Evolutionary conservation across 1,140 invertebrate genomes (phyloP).

Genomic region (Habropoda laboriosa): DNA sequence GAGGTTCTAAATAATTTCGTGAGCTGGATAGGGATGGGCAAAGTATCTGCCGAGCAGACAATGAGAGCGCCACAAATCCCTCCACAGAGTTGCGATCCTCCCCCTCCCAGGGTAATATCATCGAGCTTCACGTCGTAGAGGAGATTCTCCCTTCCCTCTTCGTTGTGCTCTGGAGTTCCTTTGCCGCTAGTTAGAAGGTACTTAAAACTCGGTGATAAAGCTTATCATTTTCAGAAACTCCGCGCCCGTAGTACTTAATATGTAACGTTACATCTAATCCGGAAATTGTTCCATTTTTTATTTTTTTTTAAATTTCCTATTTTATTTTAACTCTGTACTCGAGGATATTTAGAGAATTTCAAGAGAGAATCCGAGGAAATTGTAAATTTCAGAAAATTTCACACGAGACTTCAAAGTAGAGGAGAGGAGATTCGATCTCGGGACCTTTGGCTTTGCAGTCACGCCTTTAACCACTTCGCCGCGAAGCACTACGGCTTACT

Average conservation of each 20-base stretch:
- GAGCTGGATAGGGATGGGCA: no score
- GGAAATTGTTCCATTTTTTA: not conserved
- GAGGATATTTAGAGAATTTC: no score
- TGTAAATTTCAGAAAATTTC: no score
- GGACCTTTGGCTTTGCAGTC: not conserved
- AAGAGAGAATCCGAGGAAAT: no score
- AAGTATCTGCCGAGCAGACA: not conserved
- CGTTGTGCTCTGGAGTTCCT: not conserved
- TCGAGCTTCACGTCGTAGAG: not conserved
- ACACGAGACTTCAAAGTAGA: no score
- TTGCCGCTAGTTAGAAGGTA: constrained; percentile 19
- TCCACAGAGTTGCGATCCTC: not conserved
- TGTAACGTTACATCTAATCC: not conserved
- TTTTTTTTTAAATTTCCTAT: not conserved
- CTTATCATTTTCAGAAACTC: constrained; percentile 18
- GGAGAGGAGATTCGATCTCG: not conserved
- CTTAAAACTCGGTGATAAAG: constrained; percentile 24
- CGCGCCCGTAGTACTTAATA: no score
- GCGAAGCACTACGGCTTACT: not conserved
- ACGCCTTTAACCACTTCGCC: not conserved
- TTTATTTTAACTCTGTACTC: no score
- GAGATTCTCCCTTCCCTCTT: not conserved
- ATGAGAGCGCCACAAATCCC: constrained; percentile 18
- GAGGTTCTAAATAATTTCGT: constrained; percentile 2
- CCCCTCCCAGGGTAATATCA: constrained; percentile 24